Conservation (phyloP, 2,797 vertebrate species). For the Gallinago stenura region DNA sequence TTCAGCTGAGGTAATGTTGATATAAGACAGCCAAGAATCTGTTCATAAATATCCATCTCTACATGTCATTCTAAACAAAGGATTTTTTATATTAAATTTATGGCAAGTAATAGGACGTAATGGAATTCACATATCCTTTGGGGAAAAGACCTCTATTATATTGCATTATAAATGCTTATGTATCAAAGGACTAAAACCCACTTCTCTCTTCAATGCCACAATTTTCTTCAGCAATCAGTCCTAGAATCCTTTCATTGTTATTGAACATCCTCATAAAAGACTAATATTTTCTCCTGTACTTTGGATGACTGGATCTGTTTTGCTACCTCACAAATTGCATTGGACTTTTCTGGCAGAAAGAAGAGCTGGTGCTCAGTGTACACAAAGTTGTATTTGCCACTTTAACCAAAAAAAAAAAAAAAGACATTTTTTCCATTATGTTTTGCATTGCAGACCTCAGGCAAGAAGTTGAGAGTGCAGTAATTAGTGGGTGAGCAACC, state of each 20-base stretch:
- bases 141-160: constrained; percentile 30
- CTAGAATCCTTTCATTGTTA: constrained; percentile 47
- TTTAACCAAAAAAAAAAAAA: too few species aligned
- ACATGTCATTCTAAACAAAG: constrained; percentile 14
- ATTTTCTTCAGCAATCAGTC: constrained; percentile 61
- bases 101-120: constrained; percentile 62
- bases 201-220: constrained; percentile 33
- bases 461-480: not conserved
- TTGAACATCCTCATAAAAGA: constrained; percentile 39
- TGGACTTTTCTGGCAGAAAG: not conserved
- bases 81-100: constrained; percentile 49
- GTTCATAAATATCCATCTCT: constrained; percentile 26
- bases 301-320: not conserved
- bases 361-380: not conserved
- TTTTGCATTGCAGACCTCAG: not conserved
- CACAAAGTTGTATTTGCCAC: not conserved
- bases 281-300: constrained; percentile 37
- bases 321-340: not conserved
- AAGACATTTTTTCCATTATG: not conserved
- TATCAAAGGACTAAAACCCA: constrained; percentile 65
- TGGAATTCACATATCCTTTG: constrained; percentile 52
- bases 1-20: not conserved
- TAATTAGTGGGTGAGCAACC: not conserved
- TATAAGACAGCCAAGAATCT: not conserved
- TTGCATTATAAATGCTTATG: constrained; percentile 31